Conservation (phyloP, 2,797 vertebrate species). For the Benthosema pterotum region DNA sequence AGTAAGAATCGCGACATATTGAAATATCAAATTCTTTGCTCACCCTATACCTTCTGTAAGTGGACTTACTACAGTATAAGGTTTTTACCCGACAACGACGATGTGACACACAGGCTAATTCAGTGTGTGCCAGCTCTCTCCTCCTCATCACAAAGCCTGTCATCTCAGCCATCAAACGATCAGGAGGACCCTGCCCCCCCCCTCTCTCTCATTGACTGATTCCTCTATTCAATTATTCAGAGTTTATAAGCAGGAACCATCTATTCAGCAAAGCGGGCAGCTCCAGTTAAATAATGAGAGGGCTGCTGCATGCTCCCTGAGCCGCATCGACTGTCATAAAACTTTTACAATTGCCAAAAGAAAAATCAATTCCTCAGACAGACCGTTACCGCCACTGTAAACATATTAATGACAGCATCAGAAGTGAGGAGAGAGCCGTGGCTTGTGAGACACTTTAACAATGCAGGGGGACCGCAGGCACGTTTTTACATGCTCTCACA, state of each 20-base stretch:
- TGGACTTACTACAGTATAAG: no score
- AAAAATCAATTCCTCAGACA: conserved; percentile 72
- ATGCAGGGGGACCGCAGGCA: conserved; percentile 34
- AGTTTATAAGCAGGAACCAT: conserved; percentile 79
- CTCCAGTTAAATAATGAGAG: conserved; percentile 73
- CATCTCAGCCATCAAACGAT: conserved; percentile 67
- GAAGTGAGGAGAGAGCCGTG: conserved; percentile 41
- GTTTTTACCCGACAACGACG: conserved; percentile 33
- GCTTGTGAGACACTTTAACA: conserved; percentile 55
- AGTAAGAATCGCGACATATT: no score
- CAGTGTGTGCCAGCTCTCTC: conserved; percentile 67
- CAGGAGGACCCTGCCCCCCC: conserved; percentile 49
- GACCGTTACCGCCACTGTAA: conserved; percentile 58
- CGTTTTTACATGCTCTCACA: conserved; percentile 60
- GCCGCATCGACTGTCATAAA: conserved; percentile 75
- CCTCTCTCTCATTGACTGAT: conserved; percentile 66
- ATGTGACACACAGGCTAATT: conserved; percentile 64
- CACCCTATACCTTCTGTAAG: no score
- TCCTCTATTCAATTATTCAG: conserved; percentile 80
- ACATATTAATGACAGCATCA: conserved; percentile 67
- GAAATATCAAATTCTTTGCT: no score
- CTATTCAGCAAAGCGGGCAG: conserved; percentile 65
- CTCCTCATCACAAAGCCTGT: conserved; percentile 66
- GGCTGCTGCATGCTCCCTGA: conserved; percentile 53
- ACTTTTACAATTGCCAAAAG: conserved; percentile 75